Conservation (phyloP, 2,113 vertebrate genomes). For the Varanus salvator region DNA sequence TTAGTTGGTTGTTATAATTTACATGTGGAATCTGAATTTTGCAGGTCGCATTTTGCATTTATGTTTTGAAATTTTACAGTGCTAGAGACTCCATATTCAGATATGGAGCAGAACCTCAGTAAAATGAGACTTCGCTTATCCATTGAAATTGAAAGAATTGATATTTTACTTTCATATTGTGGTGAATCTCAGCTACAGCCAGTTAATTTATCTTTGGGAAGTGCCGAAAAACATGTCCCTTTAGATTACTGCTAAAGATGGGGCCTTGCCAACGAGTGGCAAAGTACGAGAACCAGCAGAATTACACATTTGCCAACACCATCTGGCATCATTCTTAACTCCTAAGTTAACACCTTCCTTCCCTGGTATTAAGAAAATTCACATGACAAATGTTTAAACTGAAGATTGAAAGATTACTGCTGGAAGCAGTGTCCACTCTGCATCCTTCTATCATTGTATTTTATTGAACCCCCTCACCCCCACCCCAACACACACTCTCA, state of each 20-base stretch:
- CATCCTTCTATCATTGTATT: neutral
- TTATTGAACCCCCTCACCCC: neutral
- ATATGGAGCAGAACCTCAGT: neutral
- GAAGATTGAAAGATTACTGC: neutral
- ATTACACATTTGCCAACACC: neutral
- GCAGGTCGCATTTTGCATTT: neutral
- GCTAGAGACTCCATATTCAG: neutral
- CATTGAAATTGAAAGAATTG: neutral
- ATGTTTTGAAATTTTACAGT: neutral
- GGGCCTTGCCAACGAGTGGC: neutral
- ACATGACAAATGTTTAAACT: neutral
- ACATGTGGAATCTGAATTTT: neutral
- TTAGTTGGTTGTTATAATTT: neutral
- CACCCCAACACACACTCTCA: no score
- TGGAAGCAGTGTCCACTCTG: neutral
- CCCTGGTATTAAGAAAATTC: neutral
- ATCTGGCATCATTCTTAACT: neutral
- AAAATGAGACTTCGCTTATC: neutral
- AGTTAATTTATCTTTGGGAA: conserved; percentile 3
- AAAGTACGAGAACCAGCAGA: neutral
- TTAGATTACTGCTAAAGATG: neutral
- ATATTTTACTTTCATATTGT: conserved; percentile 9
- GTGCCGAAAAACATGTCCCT: neutral
- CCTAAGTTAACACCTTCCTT: no score
- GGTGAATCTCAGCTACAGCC: neutral